phyloP scores from a whole-genome alignment of 2,797 vertebrate genomes.

The Dicrostonyx torquatus region DNA sequence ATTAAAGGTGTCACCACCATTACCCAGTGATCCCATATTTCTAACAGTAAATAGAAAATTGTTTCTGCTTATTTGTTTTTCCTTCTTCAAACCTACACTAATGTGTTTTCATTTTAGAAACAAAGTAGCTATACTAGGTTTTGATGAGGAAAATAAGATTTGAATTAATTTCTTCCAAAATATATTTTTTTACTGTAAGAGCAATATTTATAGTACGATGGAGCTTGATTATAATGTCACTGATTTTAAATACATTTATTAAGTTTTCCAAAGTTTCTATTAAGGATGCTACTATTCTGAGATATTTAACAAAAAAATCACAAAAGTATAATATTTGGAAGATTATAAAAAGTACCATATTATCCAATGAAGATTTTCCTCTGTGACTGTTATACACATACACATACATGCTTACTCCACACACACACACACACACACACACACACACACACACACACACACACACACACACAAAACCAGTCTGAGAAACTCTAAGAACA shows the following conservation, averaged over 20 bases:
- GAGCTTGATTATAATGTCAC: neutral
- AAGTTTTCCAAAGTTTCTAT: neutral
- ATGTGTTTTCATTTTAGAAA: neutral
- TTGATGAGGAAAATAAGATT: constrained; percentile 16
- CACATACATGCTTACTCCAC: neutral
- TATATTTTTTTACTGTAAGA: neutral
- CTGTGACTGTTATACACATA: neutral
- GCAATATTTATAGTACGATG: neutral
- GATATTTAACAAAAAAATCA: constrained; percentile 29
- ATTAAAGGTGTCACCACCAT: too few species aligned
- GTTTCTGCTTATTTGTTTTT: neutral
- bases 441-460: neutral
- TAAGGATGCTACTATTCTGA: neutral
- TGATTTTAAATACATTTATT: neutral
- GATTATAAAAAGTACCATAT: neutral
- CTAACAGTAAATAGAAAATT: neutral
- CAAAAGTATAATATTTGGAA: neutral
- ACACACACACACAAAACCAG: neutral
- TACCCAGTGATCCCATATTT: neutral
- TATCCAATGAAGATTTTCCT: neutral
- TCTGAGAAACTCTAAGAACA: constrained; percentile 52
- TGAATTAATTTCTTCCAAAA: constrained; percentile 21
- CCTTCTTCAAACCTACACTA: neutral
- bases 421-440: neutral
- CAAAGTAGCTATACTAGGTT: neutral